Evolutionary conservation across 1,140 invertebrate genomes (phyloP), one percentile per base, ranked within the genome.

Genomic region (Drosophila watanabei): DNA sequence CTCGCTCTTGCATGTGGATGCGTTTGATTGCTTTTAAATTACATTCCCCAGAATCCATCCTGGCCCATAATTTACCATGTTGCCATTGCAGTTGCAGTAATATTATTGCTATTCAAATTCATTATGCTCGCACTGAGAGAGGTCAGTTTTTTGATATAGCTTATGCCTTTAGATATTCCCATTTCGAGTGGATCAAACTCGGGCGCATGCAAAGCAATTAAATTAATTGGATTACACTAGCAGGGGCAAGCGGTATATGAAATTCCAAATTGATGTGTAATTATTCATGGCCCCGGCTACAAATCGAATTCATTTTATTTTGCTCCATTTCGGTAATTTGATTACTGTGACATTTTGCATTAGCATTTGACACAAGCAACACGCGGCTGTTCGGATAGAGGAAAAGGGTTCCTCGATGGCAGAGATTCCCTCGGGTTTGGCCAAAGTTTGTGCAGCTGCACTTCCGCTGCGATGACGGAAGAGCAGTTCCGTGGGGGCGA

Each of bases 21-120:
- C 84, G 46, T 80, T 80, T 88, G 84, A 88, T 83, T 88, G 84
- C 51, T 83, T 88, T 80, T 80, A 75, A 80, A 87, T 88, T 87
- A 80, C 66, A 88, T 88, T 80, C 66, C 68, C 20, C 48, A 49
- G 24, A 45, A 71, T 56, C 54, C 30, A 39, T 39, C 32, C n/a
- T 16, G 65, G 76, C 45, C 48, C 14, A 54, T 61, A 57, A 75
- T 76, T 75, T 57, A 57, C 48, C n/a, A n/a, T 41, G 24, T 60
- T 69, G 45, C 63, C 54, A 69, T 66, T 39, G 46, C 39, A 58
- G 39, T 57, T 54, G 37, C 49, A 30, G 59, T 73, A 60, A 43
- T 54, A 76, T 59, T 60, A 77, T 78, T 48, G 51, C 45, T 49
- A 49, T 57, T 58, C 18, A 37, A 60, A 65, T 78, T 20, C 52